Evolutionary conservation across 2,113 vertebrate species (phyloP).

Genomic region (Heterotilapia buettikoferi): DNA sequence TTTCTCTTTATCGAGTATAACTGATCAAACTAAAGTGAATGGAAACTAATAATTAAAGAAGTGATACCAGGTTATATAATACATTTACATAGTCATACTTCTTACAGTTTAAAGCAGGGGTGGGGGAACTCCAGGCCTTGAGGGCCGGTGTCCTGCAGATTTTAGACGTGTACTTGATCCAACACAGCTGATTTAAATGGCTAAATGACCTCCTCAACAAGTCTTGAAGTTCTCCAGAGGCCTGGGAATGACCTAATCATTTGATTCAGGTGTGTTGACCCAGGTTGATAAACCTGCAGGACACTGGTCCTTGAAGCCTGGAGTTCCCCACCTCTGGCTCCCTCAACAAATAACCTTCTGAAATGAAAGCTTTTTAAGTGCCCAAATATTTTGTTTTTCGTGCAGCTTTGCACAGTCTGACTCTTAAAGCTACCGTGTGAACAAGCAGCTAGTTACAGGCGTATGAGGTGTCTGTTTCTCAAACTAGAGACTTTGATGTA

Average conservation of each 20-base stretch:
- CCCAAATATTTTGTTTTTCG: not conserved
- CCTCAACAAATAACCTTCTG: not conserved
- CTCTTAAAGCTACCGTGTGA: not conserved
- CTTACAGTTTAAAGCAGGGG: not conserved
- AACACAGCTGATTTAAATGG: not conserved
- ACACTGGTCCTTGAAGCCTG: not conserved
- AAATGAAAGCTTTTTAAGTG: rapidly evolving
- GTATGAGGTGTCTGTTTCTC: not conserved
- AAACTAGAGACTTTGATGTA: not conserved
- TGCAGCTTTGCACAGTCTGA: not conserved
- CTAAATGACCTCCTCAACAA: not conserved
- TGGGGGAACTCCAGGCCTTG: rapidly evolving
- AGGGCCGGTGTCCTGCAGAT: not conserved
- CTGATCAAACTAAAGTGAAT: not conserved
- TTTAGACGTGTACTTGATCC: not conserved
- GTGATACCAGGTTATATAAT: not conserved
- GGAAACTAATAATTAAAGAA: not conserved
- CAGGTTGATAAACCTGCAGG: not conserved
- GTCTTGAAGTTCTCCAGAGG: not conserved
- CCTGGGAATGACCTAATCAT: rapidly evolving
- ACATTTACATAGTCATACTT: not conserved
- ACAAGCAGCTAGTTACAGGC: not conserved
- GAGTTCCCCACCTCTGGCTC: not conserved
- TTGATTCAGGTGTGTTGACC: not conserved
- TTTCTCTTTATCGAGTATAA: rapidly evolving